Conservation (phyloP, 2,113 vertebrate genomes). For the Orthonyx spaldingii region DNA sequence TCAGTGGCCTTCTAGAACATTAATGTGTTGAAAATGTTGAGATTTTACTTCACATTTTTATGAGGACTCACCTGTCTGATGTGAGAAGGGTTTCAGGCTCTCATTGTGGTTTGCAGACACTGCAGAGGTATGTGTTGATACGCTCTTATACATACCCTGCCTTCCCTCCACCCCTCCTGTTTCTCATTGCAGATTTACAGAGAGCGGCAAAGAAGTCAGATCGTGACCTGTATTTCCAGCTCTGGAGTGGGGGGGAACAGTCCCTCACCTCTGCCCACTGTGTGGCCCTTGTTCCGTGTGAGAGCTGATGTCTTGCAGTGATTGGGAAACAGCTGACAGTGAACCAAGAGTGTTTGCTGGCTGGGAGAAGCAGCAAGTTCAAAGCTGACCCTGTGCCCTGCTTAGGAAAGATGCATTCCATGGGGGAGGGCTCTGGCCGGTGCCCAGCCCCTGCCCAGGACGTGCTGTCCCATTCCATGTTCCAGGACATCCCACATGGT, state of each 20-base stretch:
- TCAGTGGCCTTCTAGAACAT: not conserved
- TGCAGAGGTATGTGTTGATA: not conserved
- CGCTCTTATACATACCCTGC: rapidly evolving
- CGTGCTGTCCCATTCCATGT: rapidly evolving
- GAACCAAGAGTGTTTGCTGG: not conserved
- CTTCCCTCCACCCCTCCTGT: not conserved
- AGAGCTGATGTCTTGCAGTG: not conserved
- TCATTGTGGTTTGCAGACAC: not conserved
- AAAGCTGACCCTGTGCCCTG: not conserved
- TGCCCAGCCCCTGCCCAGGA: not conserved
- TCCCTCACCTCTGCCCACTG: not conserved
- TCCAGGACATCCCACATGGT: rapidly evolving
- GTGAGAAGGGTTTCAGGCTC: not conserved
- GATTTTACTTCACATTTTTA: not conserved
- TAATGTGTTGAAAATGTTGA: not conserved
- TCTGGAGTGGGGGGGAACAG: not conserved
- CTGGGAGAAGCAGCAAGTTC: not conserved
- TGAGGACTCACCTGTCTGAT: not conserved
- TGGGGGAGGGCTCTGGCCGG: not conserved
- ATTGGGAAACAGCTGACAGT: not conserved
- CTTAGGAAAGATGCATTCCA: not conserved
- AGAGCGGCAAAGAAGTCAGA: not conserved
- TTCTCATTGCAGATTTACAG: not conserved
- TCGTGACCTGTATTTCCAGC: not conserved
- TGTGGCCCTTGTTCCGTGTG: not conserved